Base-by-base conservation (phyloP, 1,140 invertebrate genomes). In the Probaryconus sp. region DNA sequence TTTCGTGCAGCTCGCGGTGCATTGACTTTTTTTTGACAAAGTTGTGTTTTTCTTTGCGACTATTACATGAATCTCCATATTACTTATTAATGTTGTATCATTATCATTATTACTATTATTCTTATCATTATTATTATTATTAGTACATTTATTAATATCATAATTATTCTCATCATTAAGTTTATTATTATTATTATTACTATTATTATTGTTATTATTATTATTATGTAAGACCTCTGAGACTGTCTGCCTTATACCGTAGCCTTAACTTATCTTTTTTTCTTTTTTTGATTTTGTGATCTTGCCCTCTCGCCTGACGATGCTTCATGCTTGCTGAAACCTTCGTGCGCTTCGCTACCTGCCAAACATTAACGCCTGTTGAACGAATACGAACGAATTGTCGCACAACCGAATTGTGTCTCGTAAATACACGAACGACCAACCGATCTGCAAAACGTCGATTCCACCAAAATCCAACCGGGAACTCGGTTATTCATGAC, bases 271-370 rank as follows among this genome's bases (percentile, higher is more conserved):
- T 82, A 83, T 84, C 81, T 87, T 86, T 83, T 87, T 88, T 86
- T 87, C 81, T 87, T 88, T 88, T 88, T 87, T 87, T 87, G 84
- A 87, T 88, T 88, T 87, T 87, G 68, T 85, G 71, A 87, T 87
- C 86, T 88, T 87, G 87, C 86, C 87, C 85, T 88, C 85, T 88
- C 85, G 87, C 87, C 84, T 89, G 87, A 87, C 83, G 88, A 89
- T 87, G 86, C 88, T 89, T 88, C 87, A 88, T 87, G 86, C 86
- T 87, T 87, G 87, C 88, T 88, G 86, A 87, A 82, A 85, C 83
- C 85, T 87, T 80, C 84, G 84, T 87, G 78, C 83, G 87, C 87
- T 88, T 88, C 87, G 87, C 87, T 87, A 87, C 84, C 85, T 85
- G 85, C 86, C 85, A 87, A 82, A 74, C 63, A 87, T 87, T 88